Evolutionary conservation across 2,113 vertebrate genomes (phyloP).

Genomic region (Diphyllodes magnificus): DNA sequence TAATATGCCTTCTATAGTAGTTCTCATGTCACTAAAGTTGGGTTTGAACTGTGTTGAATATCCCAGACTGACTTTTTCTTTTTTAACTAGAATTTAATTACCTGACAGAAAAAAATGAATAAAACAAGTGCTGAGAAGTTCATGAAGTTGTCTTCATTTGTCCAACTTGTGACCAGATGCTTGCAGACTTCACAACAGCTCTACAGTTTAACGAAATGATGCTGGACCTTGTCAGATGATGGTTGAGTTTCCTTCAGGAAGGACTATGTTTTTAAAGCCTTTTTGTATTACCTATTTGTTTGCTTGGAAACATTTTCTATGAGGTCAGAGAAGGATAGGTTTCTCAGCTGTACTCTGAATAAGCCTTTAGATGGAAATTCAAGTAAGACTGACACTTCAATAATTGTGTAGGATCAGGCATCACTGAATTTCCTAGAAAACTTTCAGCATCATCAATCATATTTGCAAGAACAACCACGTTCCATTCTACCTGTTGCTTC

Average conservation of each 20-base stretch:
- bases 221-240: neutral
- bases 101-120: neutral
- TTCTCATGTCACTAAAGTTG: neutral
- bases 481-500: neutral
- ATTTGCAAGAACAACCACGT: neutral
- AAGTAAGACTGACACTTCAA: neutral
- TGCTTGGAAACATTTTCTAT: neutral
- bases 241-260: neutral
- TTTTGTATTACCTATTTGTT: neutral
- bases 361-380: neutral
- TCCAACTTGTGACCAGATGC: rapidly evolving
- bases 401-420: neutral
- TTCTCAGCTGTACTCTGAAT: neutral
- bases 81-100: neutral
- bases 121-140: neutral
- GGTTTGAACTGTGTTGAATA: neutral
- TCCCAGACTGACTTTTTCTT: neutral
- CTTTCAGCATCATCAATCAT: neutral
- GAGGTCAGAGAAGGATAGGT: neutral
- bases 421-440: neutral
- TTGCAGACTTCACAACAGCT: neutral
- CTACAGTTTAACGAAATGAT: neutral
- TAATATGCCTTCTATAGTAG: neutral
- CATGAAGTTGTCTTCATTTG: neutral
- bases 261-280: neutral